These are phyloP conservation scores for Spinibarbus caldwelli DNA, from an alignment of 2,797 vertebrate genomes.

Conservation along the genomic window DNA sequence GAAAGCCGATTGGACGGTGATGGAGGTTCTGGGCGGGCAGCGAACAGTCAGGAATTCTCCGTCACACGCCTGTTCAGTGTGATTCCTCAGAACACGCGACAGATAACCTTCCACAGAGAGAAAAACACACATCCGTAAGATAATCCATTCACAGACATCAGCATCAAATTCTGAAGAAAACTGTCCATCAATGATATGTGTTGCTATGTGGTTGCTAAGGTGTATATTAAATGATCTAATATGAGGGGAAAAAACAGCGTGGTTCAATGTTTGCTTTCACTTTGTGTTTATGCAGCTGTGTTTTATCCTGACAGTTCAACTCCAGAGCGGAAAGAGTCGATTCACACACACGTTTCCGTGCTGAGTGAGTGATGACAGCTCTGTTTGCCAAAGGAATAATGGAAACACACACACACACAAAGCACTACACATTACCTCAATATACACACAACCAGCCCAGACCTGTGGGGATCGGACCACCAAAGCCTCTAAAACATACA, in stretches of 20 bases:
- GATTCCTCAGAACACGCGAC: constrained; percentile 86
- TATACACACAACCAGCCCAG: constrained; percentile 21
- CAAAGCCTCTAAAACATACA: constrained; percentile 28
- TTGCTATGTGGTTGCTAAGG: background rate
- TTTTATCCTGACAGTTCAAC: background rate
- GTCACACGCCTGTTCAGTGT: constrained; percentile 87
- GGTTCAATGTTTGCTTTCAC: background rate
- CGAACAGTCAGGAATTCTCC: constrained; percentile 85
- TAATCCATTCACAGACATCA: background rate
- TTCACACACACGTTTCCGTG: background rate
- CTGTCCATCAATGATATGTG: background rate
- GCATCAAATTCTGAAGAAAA: background rate
- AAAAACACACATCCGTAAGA: background rate
- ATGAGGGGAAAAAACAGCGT: background rate
- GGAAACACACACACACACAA: constrained; percentile 26
- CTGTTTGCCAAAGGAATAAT: constrained; percentile 15
- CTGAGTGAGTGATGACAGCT: constrained; percentile 27
- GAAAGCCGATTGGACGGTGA: constrained; percentile 90
- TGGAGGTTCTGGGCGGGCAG: constrained; percentile 88
- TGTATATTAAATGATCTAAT: background rate
- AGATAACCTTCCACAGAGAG: constrained; percentile 78
- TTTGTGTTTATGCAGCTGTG: constrained; percentile 6
- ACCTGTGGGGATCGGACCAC: constrained; percentile 21
- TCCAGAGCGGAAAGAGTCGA: background rate
- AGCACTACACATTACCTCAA: constrained; percentile 23